A percentile compares a stretch with the other conserved stretches of the same genome.
Conservation (phyloP, 1,140 invertebrate species). For the Octopus bimaculoides region DNA sequence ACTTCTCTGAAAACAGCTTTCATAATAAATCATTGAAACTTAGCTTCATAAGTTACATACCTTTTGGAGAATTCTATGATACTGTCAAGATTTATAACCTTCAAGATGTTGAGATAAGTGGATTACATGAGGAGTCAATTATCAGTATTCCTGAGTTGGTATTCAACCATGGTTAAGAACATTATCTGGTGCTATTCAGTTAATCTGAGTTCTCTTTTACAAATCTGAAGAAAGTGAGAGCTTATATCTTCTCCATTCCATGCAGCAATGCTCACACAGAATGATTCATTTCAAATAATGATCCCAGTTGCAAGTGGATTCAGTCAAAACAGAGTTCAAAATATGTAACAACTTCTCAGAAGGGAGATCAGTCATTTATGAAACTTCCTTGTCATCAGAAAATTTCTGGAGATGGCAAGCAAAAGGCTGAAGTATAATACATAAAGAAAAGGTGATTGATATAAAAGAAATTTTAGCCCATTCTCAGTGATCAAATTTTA, state of each 20-base stretch:
- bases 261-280: constrained; percentile 1
- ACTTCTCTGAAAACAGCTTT: constrained; percentile 2
- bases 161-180: not conserved
- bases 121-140: not conserved
- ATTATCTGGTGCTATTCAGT: not conserved
- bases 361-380: not conserved
- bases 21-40: constrained; percentile 5
- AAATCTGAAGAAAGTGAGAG: not conserved
- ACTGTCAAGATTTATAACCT: constrained; percentile 3
- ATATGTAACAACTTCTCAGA: constrained; percentile 5
- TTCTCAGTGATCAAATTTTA: constrained; percentile 1
- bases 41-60: not conserved
- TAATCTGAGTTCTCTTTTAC: not conserved
- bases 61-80: not conserved
- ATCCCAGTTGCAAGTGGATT: not conserved
- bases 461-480: not conserved
- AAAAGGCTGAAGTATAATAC: not conserved
- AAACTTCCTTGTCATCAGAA: not conserved
- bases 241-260: not conserved
- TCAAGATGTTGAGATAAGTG: not conserved
- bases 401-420: not conserved
- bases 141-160: constrained; percentile 4
- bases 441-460: not conserved
- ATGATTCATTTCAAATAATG: not conserved
- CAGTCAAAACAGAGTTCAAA: constrained; percentile 4